Evolutionary conservation across 1,140 invertebrate species (phyloP), one percentile per base, ranked within the genome.

Genomic region (Venustaconcha ellipsiformis): DNA sequence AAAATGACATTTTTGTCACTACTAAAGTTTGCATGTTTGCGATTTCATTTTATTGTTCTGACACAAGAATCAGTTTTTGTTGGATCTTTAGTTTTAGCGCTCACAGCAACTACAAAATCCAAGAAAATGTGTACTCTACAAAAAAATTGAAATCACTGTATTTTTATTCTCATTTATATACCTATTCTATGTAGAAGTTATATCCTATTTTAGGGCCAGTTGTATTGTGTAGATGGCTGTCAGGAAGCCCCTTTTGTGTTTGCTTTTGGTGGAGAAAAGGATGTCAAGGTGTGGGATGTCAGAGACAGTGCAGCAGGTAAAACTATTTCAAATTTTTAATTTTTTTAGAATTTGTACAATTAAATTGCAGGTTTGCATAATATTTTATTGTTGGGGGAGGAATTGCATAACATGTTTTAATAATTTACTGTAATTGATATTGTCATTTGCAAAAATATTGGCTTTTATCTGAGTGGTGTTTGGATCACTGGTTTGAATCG

Each of bases 171-270:
- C 11, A 48, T 48, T 48, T 48, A 48, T 48, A 8, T 48, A 48
- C 37, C 4, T 48, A 48, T 48, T 8, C 37, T 6, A 11, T 48
- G 11, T 48, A 48, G 6, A 48, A 48, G 11, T 48, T 20, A 57
- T 20, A 66, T 57, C 15, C 75, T 26, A 72, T 64, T 80, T 56
- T 78, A 86, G 87, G 95, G 95, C 3, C 91, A 92, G 8, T 89
- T 96, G 56, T 93, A 95, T 83, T 95, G 95, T 88, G 90, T 95
- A 48, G 92, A 92, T 17, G 87, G 92, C 57, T 95, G 93, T 88
- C 95, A 95, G 11, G 95, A 98, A 84, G 93, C 93, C 85, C 94
- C 95, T 14, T 94, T 94, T 88, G 91, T 94, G 15, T 92, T 96
- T 82, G 94, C 94, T 62, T 90, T 94, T 75, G 96, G 96, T 62